These are phyloP conservation scores for Catostylus mosaicus DNA, from an alignment of 30 jellyfish, hydroid and myxozoan species.

Conservation along the genomic window DNA sequence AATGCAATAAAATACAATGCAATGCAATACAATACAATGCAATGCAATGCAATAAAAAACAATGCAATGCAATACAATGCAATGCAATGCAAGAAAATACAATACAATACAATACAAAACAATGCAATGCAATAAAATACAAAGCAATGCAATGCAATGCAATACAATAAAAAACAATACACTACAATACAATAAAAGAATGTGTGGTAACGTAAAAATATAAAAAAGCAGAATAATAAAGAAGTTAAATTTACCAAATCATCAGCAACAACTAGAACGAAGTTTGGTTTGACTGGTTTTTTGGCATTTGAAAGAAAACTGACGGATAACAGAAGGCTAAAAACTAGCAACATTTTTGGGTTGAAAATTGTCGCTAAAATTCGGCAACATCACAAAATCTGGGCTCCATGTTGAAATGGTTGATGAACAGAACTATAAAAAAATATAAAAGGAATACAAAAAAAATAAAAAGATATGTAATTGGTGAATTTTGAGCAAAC, in stretches of 20 bases:
- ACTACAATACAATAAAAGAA: background rate
- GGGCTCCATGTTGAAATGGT: too few relatives aligned
- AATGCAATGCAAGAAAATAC: constrained; percentile 33
- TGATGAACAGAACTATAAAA: too few relatives aligned
- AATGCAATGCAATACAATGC: constrained; percentile 41
- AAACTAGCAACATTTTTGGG: too few relatives aligned
- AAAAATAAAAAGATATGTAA: too few relatives aligned
- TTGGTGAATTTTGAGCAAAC: too few relatives aligned
- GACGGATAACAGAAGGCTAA: too few relatives aligned
- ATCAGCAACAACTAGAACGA: constrained; percentile 78
- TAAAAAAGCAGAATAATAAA: background rate
- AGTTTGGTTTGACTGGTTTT: constrained; percentile 57
- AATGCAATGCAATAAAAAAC: constrained; percentile 45
- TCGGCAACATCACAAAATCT: too few relatives aligned
- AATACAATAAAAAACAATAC: background rate
- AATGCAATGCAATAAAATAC: background rate
- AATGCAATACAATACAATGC: background rate
- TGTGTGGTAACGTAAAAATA: too few relatives aligned
- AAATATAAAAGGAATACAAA: too few relatives aligned
- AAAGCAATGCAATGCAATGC: background rate
- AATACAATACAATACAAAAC: background rate
- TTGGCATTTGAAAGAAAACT: too few relatives aligned
- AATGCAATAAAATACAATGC: background rate
- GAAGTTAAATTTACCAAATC: constrained; percentile 52
- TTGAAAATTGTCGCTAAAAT: too few relatives aligned